A percentile compares a stretch with the other conserved stretches of the same genome.
phyloP scores from a whole-genome alignment of 2,888 invertebrate species.

The Acanthosepion esculentum region DNA sequence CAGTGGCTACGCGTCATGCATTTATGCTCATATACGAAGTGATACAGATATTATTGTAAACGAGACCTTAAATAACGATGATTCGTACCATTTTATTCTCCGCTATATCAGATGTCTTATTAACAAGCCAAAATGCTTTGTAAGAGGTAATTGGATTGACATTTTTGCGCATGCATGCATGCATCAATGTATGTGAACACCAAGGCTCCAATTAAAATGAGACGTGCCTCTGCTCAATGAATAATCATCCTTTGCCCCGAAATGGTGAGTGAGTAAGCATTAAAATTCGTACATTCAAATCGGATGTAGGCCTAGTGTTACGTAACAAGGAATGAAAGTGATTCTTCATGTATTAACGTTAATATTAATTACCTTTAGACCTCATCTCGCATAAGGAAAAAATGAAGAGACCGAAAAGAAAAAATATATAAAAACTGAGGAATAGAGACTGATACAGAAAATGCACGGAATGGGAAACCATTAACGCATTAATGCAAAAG shows the following conservation, averaged over 20 bases:
- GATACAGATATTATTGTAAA: too few species aligned
- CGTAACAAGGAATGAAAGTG: neutral
- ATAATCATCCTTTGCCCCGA: neutral
- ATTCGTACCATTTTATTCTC: neutral
- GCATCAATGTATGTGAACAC: neutral
- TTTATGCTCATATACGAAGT: neutral
- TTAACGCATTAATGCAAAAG: neutral
- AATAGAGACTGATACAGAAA: neutral
- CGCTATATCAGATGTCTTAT: neutral
- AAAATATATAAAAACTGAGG: neutral
- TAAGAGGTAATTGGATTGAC: neutral
- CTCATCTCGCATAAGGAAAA: neutral
- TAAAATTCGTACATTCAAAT: neutral
- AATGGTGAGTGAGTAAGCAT: neutral
- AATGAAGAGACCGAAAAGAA: too few species aligned
- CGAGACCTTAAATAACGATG: neutral
- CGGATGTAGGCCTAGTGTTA: neutral
- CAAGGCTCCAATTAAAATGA: conserved; percentile 33
- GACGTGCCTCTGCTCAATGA: neutral
- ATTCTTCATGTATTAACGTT: neutral
- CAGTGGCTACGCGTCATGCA: neutral
- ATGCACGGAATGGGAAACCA: neutral
- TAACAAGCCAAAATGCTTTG: neutral
- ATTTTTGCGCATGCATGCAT: neutral
- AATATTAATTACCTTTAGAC: neutral